phyloP scores from a whole-genome alignment of 2,113 vertebrate species.

The Sorex fumeus region DNA sequence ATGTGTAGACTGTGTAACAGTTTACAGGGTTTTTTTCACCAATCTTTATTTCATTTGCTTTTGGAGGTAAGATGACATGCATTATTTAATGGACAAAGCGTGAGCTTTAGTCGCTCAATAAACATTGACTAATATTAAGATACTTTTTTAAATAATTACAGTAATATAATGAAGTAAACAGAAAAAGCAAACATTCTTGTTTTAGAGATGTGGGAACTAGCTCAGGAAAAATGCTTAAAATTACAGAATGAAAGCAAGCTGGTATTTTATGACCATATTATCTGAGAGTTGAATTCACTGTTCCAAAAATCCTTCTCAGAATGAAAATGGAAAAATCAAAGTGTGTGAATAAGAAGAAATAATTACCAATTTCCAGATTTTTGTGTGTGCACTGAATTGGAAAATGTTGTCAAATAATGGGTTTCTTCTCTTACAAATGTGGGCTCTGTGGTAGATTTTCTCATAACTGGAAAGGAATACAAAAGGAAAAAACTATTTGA shows the following conservation, averaged over 20 bases:
- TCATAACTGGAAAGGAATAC: slow-evolving; percentile 48
- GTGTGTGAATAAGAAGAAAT: slow-evolving; percentile 22
- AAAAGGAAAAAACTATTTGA: slow-evolving; percentile 53
- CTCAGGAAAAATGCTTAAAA: background rate
- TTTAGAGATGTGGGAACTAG: slow-evolving; percentile 4
- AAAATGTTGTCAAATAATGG: slow-evolving; percentile 47
- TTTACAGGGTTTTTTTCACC: background rate
- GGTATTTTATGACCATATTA: background rate
- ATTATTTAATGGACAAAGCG: background rate
- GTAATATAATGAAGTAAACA: background rate
- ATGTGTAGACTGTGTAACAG: background rate
- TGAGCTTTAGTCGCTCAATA: background rate
- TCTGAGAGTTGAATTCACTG: slow-evolving; percentile 41
- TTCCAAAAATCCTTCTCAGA: slow-evolving; percentile 20
- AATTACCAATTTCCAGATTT: slow-evolving; percentile 69
- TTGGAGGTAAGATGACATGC: background rate
- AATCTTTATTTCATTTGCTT: background rate
- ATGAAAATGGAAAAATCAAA: slow-evolving; percentile 63
- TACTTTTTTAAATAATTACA: background rate
- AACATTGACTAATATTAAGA: background rate
- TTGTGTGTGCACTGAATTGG: slow-evolving; percentile 35
- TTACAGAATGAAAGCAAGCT: slow-evolving; percentile 22
- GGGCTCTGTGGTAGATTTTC: slow-evolving; percentile 36
- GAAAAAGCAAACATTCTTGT: background rate
- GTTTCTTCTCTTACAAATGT: slow-evolving; percentile 49